Conservation (phyloP, 2,797 vertebrate species). For the Neostethus bicornis region DNA sequence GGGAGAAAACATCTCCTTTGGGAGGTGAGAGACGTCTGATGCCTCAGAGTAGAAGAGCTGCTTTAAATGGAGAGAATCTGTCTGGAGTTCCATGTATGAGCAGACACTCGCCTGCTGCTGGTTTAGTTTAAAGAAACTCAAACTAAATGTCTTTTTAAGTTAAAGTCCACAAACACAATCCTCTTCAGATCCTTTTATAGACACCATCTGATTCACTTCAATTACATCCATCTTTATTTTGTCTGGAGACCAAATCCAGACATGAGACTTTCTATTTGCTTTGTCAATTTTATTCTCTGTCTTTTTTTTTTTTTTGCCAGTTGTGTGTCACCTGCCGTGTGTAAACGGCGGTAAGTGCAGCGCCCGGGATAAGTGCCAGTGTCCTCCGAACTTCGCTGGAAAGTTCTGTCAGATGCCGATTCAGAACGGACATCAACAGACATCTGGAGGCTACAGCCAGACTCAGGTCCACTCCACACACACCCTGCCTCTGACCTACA, state of each 20-base stretch:
- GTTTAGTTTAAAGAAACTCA: too few relatives aligned
- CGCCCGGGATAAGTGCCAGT: slow-evolving; percentile 94
- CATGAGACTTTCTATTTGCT: too few relatives aligned
- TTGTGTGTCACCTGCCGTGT: slow-evolving; percentile 97
- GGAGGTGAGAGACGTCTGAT: slow-evolving; percentile 9
- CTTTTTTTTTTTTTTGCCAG: slow-evolving; percentile 77
- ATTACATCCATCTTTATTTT: too few relatives aligned
- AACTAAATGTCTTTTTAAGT: too few relatives aligned
- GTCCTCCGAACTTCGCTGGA: slow-evolving; percentile 93
- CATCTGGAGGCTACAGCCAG: slow-evolving; percentile 72
- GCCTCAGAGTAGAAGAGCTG: slow-evolving; percentile 17
- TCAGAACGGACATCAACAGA: slow-evolving; percentile 75
- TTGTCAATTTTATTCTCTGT: not conserved
- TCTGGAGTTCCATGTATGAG: slow-evolving; percentile 6
- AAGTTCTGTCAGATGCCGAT: slow-evolving; percentile 95
- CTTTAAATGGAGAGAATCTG: slow-evolving; percentile 7
- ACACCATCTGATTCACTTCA: too few relatives aligned
- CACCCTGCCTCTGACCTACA: slow-evolving; percentile 92
- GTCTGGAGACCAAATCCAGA: too few relatives aligned
- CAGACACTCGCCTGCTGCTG: too few relatives aligned
- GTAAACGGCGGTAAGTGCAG: slow-evolving; percentile 97
- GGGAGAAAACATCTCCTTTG: slow-evolving; percentile 19
- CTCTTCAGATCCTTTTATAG: too few relatives aligned
- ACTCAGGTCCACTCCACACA: slow-evolving; percentile 92
- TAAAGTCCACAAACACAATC: too few relatives aligned